Conservation (phyloP, 2,797 vertebrate species). For the Lithobates pipiens region DNA sequence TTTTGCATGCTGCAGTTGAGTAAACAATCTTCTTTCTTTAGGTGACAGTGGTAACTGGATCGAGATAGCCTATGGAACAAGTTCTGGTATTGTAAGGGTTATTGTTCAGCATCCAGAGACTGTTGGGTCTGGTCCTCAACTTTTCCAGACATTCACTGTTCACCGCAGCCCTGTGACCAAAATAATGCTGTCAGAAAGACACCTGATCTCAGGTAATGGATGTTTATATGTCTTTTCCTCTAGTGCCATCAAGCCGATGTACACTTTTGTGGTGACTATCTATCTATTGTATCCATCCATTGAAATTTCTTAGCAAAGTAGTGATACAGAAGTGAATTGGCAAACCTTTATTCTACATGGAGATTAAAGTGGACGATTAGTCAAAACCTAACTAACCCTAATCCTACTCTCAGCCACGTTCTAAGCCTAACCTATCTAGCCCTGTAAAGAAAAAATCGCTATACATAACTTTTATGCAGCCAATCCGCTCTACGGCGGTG, state of each 20-base stretch:
- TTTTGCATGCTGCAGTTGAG: neutral
- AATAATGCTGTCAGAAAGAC: slow-evolving; percentile 94
- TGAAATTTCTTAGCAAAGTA: too few species aligned
- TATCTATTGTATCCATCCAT: neutral
- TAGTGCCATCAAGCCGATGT: neutral
- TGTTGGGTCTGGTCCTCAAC: slow-evolving; percentile 88
- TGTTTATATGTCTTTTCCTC: neutral
- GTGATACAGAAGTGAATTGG: too few species aligned
- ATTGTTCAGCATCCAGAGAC: slow-evolving; percentile 95
- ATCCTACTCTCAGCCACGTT: too few species aligned
- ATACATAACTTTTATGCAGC: too few species aligned
- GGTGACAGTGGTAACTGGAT: slow-evolving; percentile 95
- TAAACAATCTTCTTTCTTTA: slow-evolving; percentile 60
- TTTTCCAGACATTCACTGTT: slow-evolving; percentile 93
- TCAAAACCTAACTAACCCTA: too few species aligned
- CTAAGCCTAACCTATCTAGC: too few species aligned
- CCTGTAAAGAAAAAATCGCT: too few species aligned
- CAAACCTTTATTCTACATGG: too few species aligned
- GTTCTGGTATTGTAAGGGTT: slow-evolving; percentile 87
- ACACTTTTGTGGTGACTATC: neutral
- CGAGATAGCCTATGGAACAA: slow-evolving; percentile 92
- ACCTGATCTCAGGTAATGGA: slow-evolving; percentile 81
- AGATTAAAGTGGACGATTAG: too few species aligned
- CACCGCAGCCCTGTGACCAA: slow-evolving; percentile 91
- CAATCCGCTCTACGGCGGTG: too few species aligned